A percentile compares a stretch with the other conserved stretches of the same genome.
These are phyloP conservation scores for Scaptomyza polygonia DNA, from an alignment of 2,888 invertebrate species.

Conservation along the genomic window DNA sequence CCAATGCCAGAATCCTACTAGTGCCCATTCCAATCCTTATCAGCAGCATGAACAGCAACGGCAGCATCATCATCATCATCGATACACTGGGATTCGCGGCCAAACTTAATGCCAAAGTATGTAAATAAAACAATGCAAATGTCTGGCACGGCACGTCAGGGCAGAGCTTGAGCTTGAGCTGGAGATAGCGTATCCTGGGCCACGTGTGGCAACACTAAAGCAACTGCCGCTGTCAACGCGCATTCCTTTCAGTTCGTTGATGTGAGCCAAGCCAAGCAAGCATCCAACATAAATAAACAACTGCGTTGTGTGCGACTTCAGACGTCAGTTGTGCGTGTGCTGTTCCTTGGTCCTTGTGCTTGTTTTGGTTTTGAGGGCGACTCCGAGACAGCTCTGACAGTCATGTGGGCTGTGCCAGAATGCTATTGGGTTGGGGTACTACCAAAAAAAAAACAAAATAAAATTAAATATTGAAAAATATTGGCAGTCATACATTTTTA, in stretches of 20 bases:
- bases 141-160: slow-evolving; percentile 41
- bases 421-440: slow-evolving; percentile 2
- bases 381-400: slow-evolving; percentile 51
- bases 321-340: slow-evolving; percentile 53
- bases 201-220: slow-evolving; percentile 24
- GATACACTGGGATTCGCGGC: slow-evolving; percentile 40
- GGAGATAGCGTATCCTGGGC: slow-evolving; percentile 27
- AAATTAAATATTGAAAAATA: slow-evolving; percentile 6
- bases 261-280: slow-evolving; percentile 77
- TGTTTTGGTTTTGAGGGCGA: neutral
- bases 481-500: slow-evolving; percentile 50
- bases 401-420: slow-evolving; percentile 18
- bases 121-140: slow-evolving; percentile 79
- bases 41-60: slow-evolving; percentile 5
- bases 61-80: slow-evolving; percentile 32
- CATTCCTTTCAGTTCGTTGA: slow-evolving; percentile 78
- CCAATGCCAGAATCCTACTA: slow-evolving; percentile 31
- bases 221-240: slow-evolving; percentile 73
- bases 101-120: slow-evolving; percentile 63
- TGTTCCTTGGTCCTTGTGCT: neutral
- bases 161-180: slow-evolving; percentile 18
- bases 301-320: slow-evolving; percentile 58
- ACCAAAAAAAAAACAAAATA: slow-evolving; percentile 12
- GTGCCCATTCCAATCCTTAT: slow-evolving; percentile 1
- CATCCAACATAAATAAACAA: slow-evolving; percentile 76